These are phyloP conservation scores for Amaurobius ferox DNA, from an alignment of 2,888 invertebrate species.

Conservation along the genomic window DNA sequence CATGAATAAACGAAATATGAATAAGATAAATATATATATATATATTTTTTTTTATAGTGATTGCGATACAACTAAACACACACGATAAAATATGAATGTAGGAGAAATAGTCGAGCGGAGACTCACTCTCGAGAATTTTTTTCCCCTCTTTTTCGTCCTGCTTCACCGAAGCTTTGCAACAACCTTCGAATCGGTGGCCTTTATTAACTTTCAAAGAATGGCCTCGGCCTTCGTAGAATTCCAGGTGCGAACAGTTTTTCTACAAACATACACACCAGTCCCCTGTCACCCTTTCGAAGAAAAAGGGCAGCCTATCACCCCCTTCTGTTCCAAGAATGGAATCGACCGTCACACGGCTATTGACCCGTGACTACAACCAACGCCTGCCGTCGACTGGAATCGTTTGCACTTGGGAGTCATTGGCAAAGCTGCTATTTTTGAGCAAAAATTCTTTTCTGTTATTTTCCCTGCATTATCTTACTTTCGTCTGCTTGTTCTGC, in stretches of 20 bases:
- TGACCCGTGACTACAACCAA: conserved; percentile 58
- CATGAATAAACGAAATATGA: too few species aligned
- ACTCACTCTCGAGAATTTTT: too few species aligned
- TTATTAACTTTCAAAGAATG: neutral
- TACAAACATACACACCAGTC: conserved; percentile 3
- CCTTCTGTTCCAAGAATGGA: conserved; percentile 29
- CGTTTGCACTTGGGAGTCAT: conserved; percentile 10
- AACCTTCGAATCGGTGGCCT: neutral
- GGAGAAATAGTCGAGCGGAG: too few species aligned
- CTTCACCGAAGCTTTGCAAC: neutral
- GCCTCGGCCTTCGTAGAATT: conserved; percentile 35
- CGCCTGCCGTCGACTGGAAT: neutral
- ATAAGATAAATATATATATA: too few species aligned
- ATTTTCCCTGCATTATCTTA: neutral
- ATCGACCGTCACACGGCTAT: conserved; percentile 50
- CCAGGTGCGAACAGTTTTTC: conserved; percentile 54
- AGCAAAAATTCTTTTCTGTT: conserved; percentile 22
- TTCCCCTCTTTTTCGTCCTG: neutral
- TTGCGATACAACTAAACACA: too few species aligned
- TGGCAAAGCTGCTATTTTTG: conserved; percentile 28
- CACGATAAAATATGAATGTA: too few species aligned
- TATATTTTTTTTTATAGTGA: too few species aligned
- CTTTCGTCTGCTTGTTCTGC: conserved; percentile 4
- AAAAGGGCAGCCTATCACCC: conserved; percentile 28
- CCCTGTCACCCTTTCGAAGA: conserved; percentile 46